Conservation (phyloP, 2,888 invertebrate genomes). For the Neelides folsomi region DNA sequence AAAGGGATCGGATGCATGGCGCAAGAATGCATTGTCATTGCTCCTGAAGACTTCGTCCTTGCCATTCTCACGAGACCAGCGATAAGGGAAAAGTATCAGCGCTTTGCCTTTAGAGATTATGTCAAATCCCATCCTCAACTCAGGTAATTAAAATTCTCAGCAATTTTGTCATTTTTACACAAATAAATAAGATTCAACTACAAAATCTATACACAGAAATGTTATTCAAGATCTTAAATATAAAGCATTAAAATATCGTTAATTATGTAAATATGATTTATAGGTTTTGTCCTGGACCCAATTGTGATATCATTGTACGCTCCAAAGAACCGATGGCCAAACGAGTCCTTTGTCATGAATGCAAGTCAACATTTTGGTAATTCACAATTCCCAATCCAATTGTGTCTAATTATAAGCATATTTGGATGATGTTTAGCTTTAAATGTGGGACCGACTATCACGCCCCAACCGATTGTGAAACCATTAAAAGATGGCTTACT, state of each 20-base stretch:
- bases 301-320: constrained; percentile 78
- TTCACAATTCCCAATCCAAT: no score
- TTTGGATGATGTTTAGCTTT: constrained; percentile 43
- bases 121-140: constrained; percentile 83
- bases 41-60: constrained; percentile 91
- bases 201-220: not conserved
- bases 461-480: constrained; percentile 91
- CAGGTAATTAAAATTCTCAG: constrained; percentile 15
- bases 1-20: constrained; percentile 97
- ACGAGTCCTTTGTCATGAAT: constrained; percentile 73
- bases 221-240: not conserved
- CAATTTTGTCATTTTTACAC: not conserved
- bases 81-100: constrained; percentile 82
- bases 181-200: not conserved
- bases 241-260: not conserved
- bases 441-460: constrained; percentile 95
- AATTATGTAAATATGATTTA: no score
- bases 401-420: not conserved
- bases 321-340: constrained; percentile 70
- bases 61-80: constrained; percentile 67
- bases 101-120: constrained; percentile 90
- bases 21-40: constrained; percentile 78
- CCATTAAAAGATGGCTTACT: constrained; percentile 94
- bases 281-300: constrained; percentile 88
- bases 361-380: constrained; percentile 81